A percentile compares a stretch with the other conserved stretches of the same genome.
These are phyloP conservation scores for Saccostrea cuccullata DNA, from an alignment of 1,140 invertebrate genomes.

Conservation along the genomic window DNA sequence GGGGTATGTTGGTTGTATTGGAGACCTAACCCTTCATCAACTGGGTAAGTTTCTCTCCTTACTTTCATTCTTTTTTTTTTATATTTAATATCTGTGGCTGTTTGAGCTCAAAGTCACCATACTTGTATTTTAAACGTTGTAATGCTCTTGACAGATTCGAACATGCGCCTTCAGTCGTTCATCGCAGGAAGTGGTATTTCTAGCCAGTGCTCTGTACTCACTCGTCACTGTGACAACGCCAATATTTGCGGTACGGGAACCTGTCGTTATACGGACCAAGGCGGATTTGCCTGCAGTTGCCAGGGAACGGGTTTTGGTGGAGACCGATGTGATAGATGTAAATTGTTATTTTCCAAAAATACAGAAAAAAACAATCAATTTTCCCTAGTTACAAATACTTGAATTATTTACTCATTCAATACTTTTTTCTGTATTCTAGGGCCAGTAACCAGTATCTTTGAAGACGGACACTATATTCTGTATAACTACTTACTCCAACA, in stretches of 20 bases:
- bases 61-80: not conserved
- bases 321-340: slow-evolving; percentile 66
- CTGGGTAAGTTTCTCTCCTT: slow-evolving; percentile 49
- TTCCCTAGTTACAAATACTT: not conserved
- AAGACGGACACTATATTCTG: slow-evolving; percentile 59
- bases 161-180: not conserved
- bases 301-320: slow-evolving; percentile 62
- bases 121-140: not conserved
- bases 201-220: slow-evolving; percentile 60
- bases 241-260: slow-evolving; percentile 62
- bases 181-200: slow-evolving; percentile 52
- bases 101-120: no score
- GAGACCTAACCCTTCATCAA: slow-evolving; percentile 61
- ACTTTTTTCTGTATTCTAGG: slow-evolving; percentile 55
- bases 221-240: slow-evolving; percentile 54
- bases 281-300: slow-evolving; percentile 70
- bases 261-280: slow-evolving; percentile 60
- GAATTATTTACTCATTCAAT: not conserved
- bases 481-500: slow-evolving; percentile 50
- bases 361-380: not conserved
- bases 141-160: not conserved
- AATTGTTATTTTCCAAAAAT: slow-evolving; percentile 40
- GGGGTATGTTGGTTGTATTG: slow-evolving; percentile 67
- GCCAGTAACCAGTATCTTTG: slow-evolving; percentile 69
- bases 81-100: not conserved